Evolutionary conservation across 1,140 invertebrate species (phyloP), one percentile per base, ranked within the genome.

Genomic region (Tachypleus tridentatus): DNA sequence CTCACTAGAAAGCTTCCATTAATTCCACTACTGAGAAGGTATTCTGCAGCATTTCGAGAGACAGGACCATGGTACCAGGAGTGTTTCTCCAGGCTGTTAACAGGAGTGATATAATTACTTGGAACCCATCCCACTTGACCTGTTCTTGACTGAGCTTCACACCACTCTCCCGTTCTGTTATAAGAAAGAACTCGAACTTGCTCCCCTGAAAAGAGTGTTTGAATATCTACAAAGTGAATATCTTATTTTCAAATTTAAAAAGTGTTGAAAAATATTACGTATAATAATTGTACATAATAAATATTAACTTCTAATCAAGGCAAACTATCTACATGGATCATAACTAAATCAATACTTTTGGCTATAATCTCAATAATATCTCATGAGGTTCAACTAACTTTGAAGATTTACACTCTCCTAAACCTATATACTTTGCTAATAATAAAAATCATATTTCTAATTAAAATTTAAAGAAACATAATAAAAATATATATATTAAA

Each of bases 141-240:
- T 48, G 84, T 83, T 60, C 85, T 83, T 4, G 91, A 91, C 75
- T 97, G 91, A 9, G 97, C 97, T 80, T 99, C 95, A 77, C 96
- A 98, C 97, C 97, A 99, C 82, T 99, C 97, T 51, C 93, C 93
- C 70, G 91, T 95, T 77, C 96, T 97, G 80, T 99, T 99, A 80
- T 98, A 98, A 73, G 91, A 93, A 72, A 98, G 81, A 72, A 99
- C 96, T 69, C 92, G 86, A 70, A 98, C 90, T 84, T 95, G 91
- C 80, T 97, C 93, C 72, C 91, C 91, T 78, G 71, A 9, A 72
- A 89, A 74, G 50, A 29, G 29, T 29, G 29, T 29, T 29, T 29
- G 29, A 29, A 29, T 29, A 29, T 29, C 29, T 29, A 2, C 29
- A 29, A 29, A 29, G 29, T 29, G 29, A 29, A 29, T 29, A 29